Conservation (phyloP, 2,888 invertebrate species). For the Abrostola triplasia region DNA sequence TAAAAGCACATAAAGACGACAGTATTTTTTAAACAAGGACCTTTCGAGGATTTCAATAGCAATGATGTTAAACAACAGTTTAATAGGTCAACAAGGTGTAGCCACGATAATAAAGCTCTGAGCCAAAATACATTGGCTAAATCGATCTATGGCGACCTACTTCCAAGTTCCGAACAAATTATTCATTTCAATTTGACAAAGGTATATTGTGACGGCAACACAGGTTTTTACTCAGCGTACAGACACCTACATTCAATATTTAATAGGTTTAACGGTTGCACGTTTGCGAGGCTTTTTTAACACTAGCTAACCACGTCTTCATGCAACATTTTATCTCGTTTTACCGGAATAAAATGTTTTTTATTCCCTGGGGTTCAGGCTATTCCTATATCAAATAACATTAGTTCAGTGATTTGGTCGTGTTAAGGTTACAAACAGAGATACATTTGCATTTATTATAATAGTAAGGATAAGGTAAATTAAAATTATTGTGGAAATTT, state of each 20-base stretch:
- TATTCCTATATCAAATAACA: too few relatives aligned
- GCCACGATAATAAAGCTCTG: constrained; percentile 12
- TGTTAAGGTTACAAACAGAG: too few relatives aligned
- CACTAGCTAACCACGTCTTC: too few relatives aligned
- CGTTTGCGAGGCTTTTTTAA: constrained; percentile 2
- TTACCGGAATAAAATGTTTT: too few relatives aligned
- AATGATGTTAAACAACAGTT: constrained; percentile 17
- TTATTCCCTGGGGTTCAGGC: too few relatives aligned
- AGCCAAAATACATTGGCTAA: constrained; percentile 28
- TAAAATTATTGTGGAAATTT: too few relatives aligned
- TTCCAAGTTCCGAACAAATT: constrained; percentile 43
- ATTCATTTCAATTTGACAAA: constrained; percentile 46
- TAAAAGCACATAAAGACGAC: too few relatives aligned
- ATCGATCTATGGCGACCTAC: constrained; percentile 44
- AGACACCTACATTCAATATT: constrained; percentile 36
- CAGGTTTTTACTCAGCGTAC: constrained; percentile 46
- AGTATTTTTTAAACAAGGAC: background rate
- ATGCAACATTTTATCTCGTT: too few relatives aligned
- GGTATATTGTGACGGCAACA: constrained; percentile 40
- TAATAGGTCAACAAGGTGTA: background rate
- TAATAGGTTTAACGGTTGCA: constrained; percentile 13
- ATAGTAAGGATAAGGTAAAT: too few relatives aligned
- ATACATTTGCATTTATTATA: too few relatives aligned
- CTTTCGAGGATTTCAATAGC: background rate
- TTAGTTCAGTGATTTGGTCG: too few relatives aligned